Conservation (phyloP, 2,113 vertebrate genomes). For the Phyllostomus hastatus region DNA sequence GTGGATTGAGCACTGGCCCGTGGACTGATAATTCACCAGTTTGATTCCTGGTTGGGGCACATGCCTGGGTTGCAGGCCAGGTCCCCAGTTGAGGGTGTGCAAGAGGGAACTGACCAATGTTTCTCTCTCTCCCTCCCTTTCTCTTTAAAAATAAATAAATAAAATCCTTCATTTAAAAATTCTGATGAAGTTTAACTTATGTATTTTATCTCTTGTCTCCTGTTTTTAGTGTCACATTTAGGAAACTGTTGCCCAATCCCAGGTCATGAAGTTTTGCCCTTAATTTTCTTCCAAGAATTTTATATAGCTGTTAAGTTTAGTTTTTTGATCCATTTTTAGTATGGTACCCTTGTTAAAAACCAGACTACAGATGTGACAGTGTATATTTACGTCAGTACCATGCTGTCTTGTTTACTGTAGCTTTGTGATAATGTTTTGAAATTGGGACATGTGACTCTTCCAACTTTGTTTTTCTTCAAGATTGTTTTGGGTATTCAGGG, state of each 20-base stretch:
- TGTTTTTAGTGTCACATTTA: slow-evolving; percentile 14
- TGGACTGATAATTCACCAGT: no score
- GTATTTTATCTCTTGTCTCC: neutral
- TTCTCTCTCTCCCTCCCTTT: no score
- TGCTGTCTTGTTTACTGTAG: neutral
- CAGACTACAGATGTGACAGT: neutral
- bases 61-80: no score
- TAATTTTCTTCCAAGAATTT: slow-evolving; percentile 16
- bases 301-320: neutral
- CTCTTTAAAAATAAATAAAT: no score
- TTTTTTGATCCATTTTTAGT: slow-evolving; percentile 6
- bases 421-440: slow-evolving; percentile 23
- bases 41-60: no score
- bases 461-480: neutral
- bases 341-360: neutral
- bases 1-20: no score
- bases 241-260: neutral
- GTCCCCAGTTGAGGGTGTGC: no score
- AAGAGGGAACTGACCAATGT: no score
- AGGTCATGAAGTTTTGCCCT: neutral
- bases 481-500: neutral
- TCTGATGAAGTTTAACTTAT: neutral
- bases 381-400: neutral
- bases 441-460: neutral
- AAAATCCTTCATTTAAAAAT: neutral